Evolutionary conservation across 2,113 vertebrate species (phyloP), one percentile per base, ranked within the genome.

Genomic region (Enhydra lutris): DNA sequence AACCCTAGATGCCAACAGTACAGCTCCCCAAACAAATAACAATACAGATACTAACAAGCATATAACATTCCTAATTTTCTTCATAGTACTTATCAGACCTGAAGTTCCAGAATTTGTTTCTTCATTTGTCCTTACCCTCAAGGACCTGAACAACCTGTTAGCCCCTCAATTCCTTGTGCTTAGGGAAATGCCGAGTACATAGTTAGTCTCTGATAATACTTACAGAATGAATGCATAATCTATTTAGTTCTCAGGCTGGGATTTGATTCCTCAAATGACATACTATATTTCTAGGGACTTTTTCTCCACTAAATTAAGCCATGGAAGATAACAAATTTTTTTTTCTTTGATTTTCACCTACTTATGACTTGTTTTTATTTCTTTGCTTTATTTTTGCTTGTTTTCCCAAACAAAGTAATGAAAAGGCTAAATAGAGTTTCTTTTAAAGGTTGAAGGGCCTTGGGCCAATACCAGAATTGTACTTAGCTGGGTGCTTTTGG

Each of bases 61-160:
- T 73, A 76, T 73, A 61, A 81, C 67, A 39, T 85, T 79, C 50
- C 4, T 47, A 36, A 31, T 89, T 82, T 85, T 89, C 45, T 74
- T 82, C 21, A 29, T 63, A 67, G n/a, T 61, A 67, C 24, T 29
- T 90, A 39, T n/a, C 45, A 91, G 57, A 73, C 7, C 24, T 76
- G 69, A 95, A 80, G 63, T 87, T 95, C 50, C 14, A 50, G 42
- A 82, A 95, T 91, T 93, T 86, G 24, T 65, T 86, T 73, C 59
- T 89, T 57, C 36, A 78, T n/a, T 71, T 84, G 15, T 84, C 29
- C 76, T 18, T 83, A 26, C 63, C 24, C 34, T 84, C 50, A 26
- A 78, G 11, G 21, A 17, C 29, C 69, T 81, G 34, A 26, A 34
- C 67, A 92, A 6, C 26, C n/a, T 73, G 6, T 79, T 92, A 34